These are phyloP conservation scores for Brevimyrus niger DNA, from an alignment of 2,113 vertebrate species.

Conservation along the genomic window DNA sequence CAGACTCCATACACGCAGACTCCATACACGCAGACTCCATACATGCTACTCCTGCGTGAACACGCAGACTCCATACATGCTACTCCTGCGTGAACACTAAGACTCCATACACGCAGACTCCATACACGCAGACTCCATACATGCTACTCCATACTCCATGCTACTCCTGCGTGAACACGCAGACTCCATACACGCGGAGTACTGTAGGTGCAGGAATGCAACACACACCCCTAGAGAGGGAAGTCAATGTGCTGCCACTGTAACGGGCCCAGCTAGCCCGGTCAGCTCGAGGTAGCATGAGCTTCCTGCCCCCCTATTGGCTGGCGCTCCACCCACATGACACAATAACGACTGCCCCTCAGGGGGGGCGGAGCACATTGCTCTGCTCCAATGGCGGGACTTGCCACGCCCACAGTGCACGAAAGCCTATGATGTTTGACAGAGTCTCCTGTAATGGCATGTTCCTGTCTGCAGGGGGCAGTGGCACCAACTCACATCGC, in stretches of 20 bases:
- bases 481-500: neutral
- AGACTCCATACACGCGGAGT: neutral
- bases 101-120: neutral
- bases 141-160: too few species aligned
- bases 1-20: neutral
- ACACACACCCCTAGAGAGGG: neutral
- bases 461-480: neutral
- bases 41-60: too few species aligned
- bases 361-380: neutral
- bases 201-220: neutral
- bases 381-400: neutral
- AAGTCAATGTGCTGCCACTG: neutral
- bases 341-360: neutral
- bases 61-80: neutral
- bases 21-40: neutral
- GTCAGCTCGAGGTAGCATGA: neutral
- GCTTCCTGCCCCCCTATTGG: neutral
- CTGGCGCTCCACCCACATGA: neutral
- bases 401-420: neutral
- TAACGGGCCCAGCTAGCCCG: neutral
- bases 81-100: too few species aligned
- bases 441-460: neutral
- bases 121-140: neutral
- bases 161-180: too few species aligned
- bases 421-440: neutral